phyloP scores from a whole-genome alignment of 2,797 vertebrate species.

The Oreortyx pictus region DNA sequence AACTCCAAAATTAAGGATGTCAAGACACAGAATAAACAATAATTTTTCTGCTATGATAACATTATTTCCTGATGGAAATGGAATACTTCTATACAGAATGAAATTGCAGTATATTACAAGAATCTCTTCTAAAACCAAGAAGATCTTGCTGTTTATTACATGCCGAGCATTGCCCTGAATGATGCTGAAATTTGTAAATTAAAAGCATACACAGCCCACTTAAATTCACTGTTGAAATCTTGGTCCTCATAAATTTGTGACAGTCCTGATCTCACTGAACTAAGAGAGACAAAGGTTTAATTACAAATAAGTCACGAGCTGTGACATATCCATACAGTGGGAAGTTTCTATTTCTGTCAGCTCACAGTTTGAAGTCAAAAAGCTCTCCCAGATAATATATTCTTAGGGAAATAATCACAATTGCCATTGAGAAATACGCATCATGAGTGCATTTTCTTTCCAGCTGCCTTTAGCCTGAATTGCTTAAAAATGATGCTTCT shows the following conservation, averaged over 20 bases:
- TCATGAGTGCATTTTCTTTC: fast-evolving
- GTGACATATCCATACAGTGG: background rate
- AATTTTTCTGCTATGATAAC: background rate
- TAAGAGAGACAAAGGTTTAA: background rate
- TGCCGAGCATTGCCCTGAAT: background rate
- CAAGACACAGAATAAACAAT: background rate
- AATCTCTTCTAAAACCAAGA: background rate
- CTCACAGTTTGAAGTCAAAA: background rate
- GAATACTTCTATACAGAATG: background rate
- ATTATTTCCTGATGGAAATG: background rate
- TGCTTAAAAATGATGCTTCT: background rate
- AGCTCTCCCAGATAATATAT: background rate
- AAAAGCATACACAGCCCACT: background rate
- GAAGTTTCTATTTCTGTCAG: background rate
- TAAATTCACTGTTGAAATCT: background rate
- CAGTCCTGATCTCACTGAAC: background rate
- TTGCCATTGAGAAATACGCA: background rate
- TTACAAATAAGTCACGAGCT: background rate
- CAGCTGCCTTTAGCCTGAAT: background rate
- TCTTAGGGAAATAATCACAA: background rate
- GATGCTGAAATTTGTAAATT: background rate
- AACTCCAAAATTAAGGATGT: background rate
- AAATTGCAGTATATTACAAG: background rate
- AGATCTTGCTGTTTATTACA: background rate
- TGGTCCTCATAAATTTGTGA: background rate